Percentiles rank a stretch among this genome's conserved stretches.
Conservation (phyloP, 2,797 vertebrate species). For the Hydrocynus forskahlii region DNA sequence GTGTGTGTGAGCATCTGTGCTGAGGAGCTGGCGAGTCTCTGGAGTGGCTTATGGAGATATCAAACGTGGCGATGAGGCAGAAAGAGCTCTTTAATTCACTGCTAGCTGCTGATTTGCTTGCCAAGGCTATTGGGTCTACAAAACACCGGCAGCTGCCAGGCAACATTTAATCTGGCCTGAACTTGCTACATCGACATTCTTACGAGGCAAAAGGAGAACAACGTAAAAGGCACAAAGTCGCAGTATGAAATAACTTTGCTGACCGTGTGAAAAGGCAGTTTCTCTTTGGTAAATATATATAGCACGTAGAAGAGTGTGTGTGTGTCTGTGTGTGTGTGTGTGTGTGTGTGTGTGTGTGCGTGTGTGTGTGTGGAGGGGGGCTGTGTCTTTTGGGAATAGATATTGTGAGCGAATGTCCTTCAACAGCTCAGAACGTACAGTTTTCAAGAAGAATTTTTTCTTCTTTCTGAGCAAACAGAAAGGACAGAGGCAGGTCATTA, state of each 20-base stretch:
- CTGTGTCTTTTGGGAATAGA: background rate
- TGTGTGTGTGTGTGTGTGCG: no score
- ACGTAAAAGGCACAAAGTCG: constrained; percentile 29
- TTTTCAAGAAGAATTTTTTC: background rate
- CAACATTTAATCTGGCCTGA: constrained; percentile 61
- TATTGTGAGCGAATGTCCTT: constrained; percentile 26
- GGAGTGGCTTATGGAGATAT: constrained; percentile 62
- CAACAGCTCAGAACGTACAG: background rate
- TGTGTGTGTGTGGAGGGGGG: background rate
- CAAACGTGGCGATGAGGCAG: constrained; percentile 66
- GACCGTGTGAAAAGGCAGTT: constrained; percentile 45
- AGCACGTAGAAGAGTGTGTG: background rate
- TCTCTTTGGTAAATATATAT: constrained; percentile 20
- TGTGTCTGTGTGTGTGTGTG: no score
- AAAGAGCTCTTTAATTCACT: constrained; percentile 62
- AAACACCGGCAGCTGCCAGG: constrained; percentile 59
- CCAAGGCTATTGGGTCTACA: constrained; percentile 59
- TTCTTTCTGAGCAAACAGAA: background rate
- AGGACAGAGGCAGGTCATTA: background rate
- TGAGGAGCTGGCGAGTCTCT: constrained; percentile 49
- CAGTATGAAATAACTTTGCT: constrained; percentile 46
- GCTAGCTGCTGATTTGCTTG: constrained; percentile 56
- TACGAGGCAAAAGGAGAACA: constrained; percentile 28
- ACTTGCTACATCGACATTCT: constrained; percentile 61
- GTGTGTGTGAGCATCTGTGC: constrained; percentile 36